These are phyloP conservation scores for Illadopsis cleaveri DNA, from an alignment of 2,113 vertebrate species.

Conservation along the genomic window DNA sequence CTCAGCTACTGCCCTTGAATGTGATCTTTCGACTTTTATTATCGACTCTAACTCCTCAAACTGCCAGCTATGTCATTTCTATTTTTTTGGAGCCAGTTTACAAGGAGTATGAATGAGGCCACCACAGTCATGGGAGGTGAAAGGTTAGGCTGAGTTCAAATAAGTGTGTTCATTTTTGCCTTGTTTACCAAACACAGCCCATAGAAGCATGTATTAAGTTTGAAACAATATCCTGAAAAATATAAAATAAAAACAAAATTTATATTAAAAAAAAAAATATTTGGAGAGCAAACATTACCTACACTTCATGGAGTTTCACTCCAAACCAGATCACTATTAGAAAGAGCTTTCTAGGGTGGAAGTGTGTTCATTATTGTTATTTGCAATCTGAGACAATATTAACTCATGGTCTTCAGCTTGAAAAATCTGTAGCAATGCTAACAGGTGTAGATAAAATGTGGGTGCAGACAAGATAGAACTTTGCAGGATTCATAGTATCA, in stretches of 20 bases:
- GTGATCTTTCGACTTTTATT: background rate
- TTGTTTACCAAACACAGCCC: background rate
- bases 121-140: background rate
- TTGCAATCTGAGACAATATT: background rate
- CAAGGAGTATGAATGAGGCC: background rate
- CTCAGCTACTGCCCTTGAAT: background rate
- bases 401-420: background rate
- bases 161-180: background rate
- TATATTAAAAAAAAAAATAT: background rate
- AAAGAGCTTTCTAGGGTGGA: background rate
- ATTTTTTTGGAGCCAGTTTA: background rate
- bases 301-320: background rate
- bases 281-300: background rate
- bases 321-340: background rate
- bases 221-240: background rate
- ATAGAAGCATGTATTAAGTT: background rate
- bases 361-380: background rate
- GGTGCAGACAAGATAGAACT: background rate
- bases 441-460: background rate
- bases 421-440: background rate
- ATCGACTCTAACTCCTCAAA: background rate
- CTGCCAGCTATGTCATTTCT: background rate
- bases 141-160: background rate
- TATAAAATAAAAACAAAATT: background rate
- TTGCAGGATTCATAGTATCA: background rate